These are phyloP conservation scores for Lutraria rhynchaena DNA, from an alignment of 1,140 invertebrate species.

Conservation along the genomic window DNA sequence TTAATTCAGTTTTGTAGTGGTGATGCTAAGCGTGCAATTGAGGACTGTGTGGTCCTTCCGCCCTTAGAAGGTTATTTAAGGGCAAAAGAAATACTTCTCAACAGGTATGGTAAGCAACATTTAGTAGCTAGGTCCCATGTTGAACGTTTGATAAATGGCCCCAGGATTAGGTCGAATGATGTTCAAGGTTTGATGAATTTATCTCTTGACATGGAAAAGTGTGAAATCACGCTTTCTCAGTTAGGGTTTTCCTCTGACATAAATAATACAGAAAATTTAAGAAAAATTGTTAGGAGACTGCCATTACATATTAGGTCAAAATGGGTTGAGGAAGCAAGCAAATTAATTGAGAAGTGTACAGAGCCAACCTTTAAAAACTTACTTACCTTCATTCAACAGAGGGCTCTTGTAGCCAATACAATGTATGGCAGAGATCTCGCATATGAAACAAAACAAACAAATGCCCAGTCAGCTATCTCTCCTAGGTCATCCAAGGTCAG, in stretches of 20 bases:
- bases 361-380: too few relatives aligned
- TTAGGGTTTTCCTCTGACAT: too few relatives aligned
- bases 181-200: constrained; percentile 26
- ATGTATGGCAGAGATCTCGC: too few relatives aligned
- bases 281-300: constrained; percentile 5
- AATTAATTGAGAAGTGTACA: too few relatives aligned
- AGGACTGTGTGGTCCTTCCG: constrained; percentile 2
- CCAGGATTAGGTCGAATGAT: background rate
- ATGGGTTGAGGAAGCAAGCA: too few relatives aligned
- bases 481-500: too few relatives aligned
- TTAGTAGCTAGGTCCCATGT: constrained; percentile 25
- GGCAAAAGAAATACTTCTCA: background rate
- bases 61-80: background rate
- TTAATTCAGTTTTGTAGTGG: constrained; percentile 25
- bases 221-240: too few relatives aligned
- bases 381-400: too few relatives aligned
- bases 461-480: too few relatives aligned
- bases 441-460: too few relatives aligned
- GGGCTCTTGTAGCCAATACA: too few relatives aligned
- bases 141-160: background rate
- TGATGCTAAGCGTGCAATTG: background rate
- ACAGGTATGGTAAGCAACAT: constrained; percentile 5
- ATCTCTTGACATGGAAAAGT: constrained; percentile 30
- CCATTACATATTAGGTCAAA: constrained; percentile 20
- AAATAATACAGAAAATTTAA: too few relatives aligned